Base-by-base conservation (phyloP, 2,113 vertebrate genomes). In the Siniperca chuatsi region DNA sequence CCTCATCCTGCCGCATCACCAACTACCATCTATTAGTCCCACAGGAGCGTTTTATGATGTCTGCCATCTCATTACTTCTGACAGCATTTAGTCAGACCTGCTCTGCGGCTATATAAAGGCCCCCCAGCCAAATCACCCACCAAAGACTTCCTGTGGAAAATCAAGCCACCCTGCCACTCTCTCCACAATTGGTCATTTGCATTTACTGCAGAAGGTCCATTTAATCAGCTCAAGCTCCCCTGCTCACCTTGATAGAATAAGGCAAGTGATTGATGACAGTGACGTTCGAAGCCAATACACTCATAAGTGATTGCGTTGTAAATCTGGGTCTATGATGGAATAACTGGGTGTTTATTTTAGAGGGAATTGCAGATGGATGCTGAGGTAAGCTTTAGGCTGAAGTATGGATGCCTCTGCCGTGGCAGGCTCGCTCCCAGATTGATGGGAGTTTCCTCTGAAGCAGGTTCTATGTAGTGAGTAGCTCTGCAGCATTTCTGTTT, bases 31-130 rank as follows among this genome's bases (percentile, higher is more conserved):
- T 75, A 82, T 96, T 96, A 96, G 25, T 15, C 95, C 95, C 95
- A 84, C 88, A 92, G 94, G 94, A 93, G 91, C 94, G 72, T 87
- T 96, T 96, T 96, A 94, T 95, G 89, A 94, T 95, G 96, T 94
- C 96, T 96, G 91, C 91, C 88, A 93, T 89, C 93, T 94, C 95
- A 96, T 98, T 96, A 96, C 92, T 97, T 96, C 95, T 86, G 93
- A 95, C 90, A 83, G 83, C 86, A 42, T 96, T 96, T 95, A 97
- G 95, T 96, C 93, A 94, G 93, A 89, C 91, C 92, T 93, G 89
- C 95, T 96, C 95, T 93, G 89, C 94, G 86, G 91, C 92, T 73
- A 75, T 92, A 85, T 95, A 93, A 96, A 96, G 91, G 93, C 90
- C 94, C 88, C 35, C 93, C n/a, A 66, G 83, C 83, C 93, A 93